phyloP scores from a whole-genome alignment of 2,113 vertebrate species.

The Antechinus flavipes region DNA sequence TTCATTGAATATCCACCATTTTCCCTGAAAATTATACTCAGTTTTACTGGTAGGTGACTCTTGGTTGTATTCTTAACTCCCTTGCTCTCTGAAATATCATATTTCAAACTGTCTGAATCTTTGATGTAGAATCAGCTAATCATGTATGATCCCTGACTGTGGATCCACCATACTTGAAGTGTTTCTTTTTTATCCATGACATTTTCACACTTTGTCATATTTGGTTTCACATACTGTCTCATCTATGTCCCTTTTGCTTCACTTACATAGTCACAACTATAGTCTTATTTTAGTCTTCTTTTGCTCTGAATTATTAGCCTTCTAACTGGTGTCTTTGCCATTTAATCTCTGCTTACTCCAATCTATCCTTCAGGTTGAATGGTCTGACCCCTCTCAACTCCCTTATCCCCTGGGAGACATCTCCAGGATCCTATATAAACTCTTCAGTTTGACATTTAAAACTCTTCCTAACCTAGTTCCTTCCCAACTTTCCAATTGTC shows the following conservation, averaged over 20 bases:
- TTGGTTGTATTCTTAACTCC: too few relatives aligned
- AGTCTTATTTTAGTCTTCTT: background rate
- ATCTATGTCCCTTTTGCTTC: background rate
- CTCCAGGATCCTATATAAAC: slow-evolving; percentile 44
- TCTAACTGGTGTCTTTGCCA: slow-evolving; percentile 25
- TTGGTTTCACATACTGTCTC: background rate
- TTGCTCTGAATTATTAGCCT: background rate
- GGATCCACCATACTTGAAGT: too few relatives aligned
- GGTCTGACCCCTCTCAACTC: too few relatives aligned
- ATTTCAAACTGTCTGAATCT: too few relatives aligned
- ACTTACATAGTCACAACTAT: background rate
- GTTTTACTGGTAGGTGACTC: too few relatives aligned
- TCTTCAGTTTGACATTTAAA: slow-evolving; percentile 5
- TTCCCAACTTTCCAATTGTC: background rate
- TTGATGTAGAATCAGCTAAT: too few relatives aligned
- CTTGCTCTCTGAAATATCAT: too few relatives aligned
- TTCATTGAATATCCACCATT: too few relatives aligned
- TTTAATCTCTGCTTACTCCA: slow-evolving; percentile 13
- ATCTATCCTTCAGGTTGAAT: background rate
- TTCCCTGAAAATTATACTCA: too few relatives aligned
- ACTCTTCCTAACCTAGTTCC: background rate
- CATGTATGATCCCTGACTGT: too few relatives aligned
- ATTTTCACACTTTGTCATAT: background rate
- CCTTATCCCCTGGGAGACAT: too few relatives aligned
- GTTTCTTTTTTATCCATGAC: background rate